phyloP scores from a whole-genome alignment of 2,888 invertebrate genomes.

The Nomada flava region DNA sequence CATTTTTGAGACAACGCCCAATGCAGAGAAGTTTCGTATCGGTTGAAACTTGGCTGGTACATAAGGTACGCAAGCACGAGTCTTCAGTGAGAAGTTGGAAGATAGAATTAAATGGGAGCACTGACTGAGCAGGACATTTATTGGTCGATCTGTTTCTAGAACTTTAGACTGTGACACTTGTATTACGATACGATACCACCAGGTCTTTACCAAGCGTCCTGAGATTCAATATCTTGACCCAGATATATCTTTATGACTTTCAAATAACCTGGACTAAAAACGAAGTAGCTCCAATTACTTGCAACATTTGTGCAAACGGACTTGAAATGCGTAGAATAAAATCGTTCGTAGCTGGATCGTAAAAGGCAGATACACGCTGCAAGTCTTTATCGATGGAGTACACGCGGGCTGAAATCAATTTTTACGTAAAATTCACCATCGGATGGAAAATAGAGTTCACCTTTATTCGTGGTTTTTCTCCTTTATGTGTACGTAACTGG shows the following conservation, averaged over 20 bases:
- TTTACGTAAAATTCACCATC: slow-evolving; percentile 10
- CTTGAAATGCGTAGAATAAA: neutral
- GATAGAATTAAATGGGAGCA: slow-evolving; percentile 13
- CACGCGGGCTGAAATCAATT: slow-evolving; percentile 23
- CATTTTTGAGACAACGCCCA: neutral
- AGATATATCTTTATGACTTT: neutral
- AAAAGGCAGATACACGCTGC: slow-evolving; percentile 1
- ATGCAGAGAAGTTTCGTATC: slow-evolving; percentile 3
- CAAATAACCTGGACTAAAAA: neutral
- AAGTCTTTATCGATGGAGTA: slow-evolving; percentile 30
- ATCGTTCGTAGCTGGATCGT: neutral
- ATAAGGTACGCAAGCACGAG: neutral
- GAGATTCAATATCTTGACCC: too few species aligned
- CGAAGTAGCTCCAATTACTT: too few species aligned
- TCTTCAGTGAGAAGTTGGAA: neutral
- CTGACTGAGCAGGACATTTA: slow-evolving; percentile 11
- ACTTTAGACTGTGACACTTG: too few species aligned
- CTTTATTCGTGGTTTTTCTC: neutral
- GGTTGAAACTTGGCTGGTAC: neutral
- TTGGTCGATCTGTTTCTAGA: neutral
- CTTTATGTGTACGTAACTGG: slow-evolving; percentile 10
- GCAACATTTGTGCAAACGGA: too few species aligned
- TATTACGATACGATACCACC: too few species aligned
- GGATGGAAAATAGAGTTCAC: slow-evolving; percentile 10
- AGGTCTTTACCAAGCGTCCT: too few species aligned